Evolutionary conservation across 2,888 invertebrate genomes (phyloP).

Genomic region (Conchocele bisecta): DNA sequence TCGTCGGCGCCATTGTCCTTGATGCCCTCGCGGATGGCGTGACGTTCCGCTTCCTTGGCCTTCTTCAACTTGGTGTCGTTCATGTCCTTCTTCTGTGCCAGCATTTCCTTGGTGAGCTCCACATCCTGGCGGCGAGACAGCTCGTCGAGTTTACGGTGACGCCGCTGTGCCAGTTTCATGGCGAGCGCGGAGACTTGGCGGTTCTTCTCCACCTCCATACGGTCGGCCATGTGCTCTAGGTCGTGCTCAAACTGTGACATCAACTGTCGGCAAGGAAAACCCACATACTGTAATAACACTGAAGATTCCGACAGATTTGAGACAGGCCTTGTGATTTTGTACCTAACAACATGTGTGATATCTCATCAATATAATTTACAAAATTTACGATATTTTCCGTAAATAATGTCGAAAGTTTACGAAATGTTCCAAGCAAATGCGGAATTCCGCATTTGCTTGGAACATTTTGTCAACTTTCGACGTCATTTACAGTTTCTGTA

Average conservation of each 20-base stretch:
- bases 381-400: no score
- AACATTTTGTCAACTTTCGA: no score
- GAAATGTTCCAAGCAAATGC: no score
- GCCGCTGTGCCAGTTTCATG: conserved; percentile 71
- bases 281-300: no score
- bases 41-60: conserved; percentile 75
- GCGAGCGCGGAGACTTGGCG: conserved; percentile 72
- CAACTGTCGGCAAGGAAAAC: conserved; percentile 74
- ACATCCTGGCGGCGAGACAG: conserved; percentile 78
- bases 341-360: no score
- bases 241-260: conserved; percentile 79
- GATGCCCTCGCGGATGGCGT: conserved; percentile 78
- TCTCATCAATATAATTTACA: no score
- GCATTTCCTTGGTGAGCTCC: conserved; percentile 77
- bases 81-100: conserved; percentile 79
- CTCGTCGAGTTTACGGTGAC: conserved; percentile 73
- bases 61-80: conserved; percentile 76
- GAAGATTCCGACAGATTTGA: no score
- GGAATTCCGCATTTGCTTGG: no score
- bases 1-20: conserved; percentile 80
- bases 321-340: no score
- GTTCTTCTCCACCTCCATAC: conserved; percentile 72
- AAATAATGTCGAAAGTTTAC: no score
- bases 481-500: no score
- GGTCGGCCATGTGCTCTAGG: conserved; percentile 71